phyloP scores from a whole-genome alignment of 2,797 vertebrate species.

The Ceyx erithaca region DNA sequence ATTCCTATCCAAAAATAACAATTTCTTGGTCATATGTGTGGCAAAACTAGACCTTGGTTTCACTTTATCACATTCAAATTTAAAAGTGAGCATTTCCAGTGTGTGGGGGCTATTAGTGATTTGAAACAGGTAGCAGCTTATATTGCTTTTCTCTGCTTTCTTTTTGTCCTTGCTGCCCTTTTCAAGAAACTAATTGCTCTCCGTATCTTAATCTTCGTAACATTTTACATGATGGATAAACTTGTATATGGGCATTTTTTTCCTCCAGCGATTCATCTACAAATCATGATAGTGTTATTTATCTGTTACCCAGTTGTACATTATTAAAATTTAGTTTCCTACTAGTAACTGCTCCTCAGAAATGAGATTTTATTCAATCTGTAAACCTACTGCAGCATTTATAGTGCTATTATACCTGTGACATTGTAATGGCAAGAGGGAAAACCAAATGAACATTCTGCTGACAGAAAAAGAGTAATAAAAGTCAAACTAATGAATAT shows the following conservation, averaged over 20 bases:
- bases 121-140: neutral
- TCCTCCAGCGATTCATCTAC: neutral
- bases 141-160: neutral
- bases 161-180: neutral
- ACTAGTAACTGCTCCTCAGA: neutral
- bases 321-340: neutral
- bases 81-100: neutral
- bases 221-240: neutral
- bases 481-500: slow-evolving; percentile 37
- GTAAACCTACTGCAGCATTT: neutral
- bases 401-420: neutral
- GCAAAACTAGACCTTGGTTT: neutral
- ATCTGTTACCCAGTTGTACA: neutral
- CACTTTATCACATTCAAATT: neutral
- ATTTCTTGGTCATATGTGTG: neutral
- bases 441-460: slow-evolving; percentile 34
- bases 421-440: slow-evolving; percentile 11
- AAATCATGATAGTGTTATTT: slow-evolving; percentile 5
- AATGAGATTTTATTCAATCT: neutral
- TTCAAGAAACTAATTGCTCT: neutral
- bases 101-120: neutral
- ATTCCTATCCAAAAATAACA: neutral
- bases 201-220: accelerated
- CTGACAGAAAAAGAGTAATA: slow-evolving; percentile 34
- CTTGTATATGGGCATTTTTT: neutral